Base-by-base conservation (phyloP, 2,888 invertebrate genomes). In the Ellobium chinense region DNA sequence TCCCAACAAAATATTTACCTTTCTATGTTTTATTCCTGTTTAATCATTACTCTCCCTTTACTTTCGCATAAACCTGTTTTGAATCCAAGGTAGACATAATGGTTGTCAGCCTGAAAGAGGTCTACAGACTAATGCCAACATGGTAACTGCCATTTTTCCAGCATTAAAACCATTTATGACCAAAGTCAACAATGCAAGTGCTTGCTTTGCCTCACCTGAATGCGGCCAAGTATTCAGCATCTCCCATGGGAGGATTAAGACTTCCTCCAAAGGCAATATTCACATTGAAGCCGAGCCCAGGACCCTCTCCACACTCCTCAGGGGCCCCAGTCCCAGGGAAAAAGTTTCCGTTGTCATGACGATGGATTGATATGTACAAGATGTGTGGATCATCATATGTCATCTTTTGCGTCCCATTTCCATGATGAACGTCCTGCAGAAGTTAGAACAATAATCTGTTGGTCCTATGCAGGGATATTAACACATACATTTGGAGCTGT, bases 301-400 rank as follows among this genome's bases (percentile, higher is more conserved):
- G 95, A 83, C 97, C 97, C 14, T 95, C 95, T 82, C 99, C 99
- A 93, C 97, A 97, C 95, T 96, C 99, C 76, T 95, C 95, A 62
- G 97, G 97, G 69, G 97, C 97, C 81, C 99, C 99, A 2, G 99
- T 99, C 85, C 99, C 99, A n/a, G 99, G 99, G 94, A 99, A 99
- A 94, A 99, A 99, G 94, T 99, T 99, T 46, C 99, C 99, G 93
- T 98, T 98, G 95, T 99, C 99, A 94, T 99, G 99, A 88, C 99
- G 96, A 95, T 99, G 99, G 92, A 99, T 95, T 88, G 98, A 98
- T 91, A 99, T 95, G 94, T 99, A 99, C 88, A 99, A 95, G 88
- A 99, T 97, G 91, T 96, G 95, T 70, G 97, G 96, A 94, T 98
- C 98, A 91, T 97, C 96, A 94, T 99, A 99, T 94, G 99, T 99